Evolutionary conservation across 2,797 vertebrate species (phyloP).

Genomic region (Lerista edwardsae): DNA sequence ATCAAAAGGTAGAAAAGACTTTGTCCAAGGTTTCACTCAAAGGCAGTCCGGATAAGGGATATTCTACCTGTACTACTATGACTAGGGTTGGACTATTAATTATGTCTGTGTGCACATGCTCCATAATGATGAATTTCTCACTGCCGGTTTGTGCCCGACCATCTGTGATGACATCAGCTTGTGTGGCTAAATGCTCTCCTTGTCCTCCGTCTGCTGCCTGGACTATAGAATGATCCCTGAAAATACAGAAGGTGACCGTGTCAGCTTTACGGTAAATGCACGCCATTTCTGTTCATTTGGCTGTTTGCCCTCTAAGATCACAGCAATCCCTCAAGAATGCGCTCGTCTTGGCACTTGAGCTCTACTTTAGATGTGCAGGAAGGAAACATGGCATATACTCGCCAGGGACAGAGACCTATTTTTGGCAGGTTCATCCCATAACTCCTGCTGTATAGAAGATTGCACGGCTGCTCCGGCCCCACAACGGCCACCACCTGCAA

Average conservation of each 20-base stretch:
- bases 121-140: too few relatives aligned
- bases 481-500: neutral
- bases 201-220: too few relatives aligned
- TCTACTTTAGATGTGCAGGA: neutral
- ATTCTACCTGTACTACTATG: too few relatives aligned
- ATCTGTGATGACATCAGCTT: neutral
- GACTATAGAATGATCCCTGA: neutral
- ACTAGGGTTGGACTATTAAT: neutral
- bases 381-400: neutral
- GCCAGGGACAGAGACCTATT: neutral
- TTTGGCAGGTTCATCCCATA: neutral
- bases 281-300: neutral
- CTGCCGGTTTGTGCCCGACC: neutral
- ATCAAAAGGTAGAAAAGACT: neutral
- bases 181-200: neutral
- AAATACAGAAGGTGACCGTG: neutral
- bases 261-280: neutral
- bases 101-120: neutral
- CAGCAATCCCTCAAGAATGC: neutral
- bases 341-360: neutral
- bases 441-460: neutral
- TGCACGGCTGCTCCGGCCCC: neutral
- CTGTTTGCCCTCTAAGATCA: neutral
- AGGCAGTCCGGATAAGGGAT: too few relatives aligned
- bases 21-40: neutral